Percentiles rank a stretch among this genome's conserved stretches.
Evolutionary conservation across 2,797 vertebrate species (phyloP).

Genomic region (Danio kyathit): DNA sequence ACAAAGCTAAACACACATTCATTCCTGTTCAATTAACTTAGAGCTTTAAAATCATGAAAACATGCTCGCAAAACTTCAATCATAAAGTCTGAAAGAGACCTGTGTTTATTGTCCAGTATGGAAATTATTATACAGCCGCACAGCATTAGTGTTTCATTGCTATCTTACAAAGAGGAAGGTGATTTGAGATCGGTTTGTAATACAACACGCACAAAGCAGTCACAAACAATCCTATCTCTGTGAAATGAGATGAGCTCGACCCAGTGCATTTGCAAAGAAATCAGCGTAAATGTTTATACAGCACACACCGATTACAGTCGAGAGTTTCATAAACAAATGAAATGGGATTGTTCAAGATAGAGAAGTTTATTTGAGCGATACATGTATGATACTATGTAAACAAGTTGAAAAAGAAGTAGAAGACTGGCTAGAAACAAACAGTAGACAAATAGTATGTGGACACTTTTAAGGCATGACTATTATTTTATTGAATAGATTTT

Average conservation of each 20-base stretch:
- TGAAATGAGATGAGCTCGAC: slow-evolving; percentile 33
- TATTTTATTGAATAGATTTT: background rate
- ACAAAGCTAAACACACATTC: background rate
- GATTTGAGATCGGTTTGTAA: slow-evolving; percentile 39
- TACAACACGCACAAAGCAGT: slow-evolving; percentile 23
- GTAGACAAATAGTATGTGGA: background rate
- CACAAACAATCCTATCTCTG: background rate
- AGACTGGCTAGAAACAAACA: background rate
- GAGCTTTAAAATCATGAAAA: slow-evolving; percentile 12
- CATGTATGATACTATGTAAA: slow-evolving; percentile 8
- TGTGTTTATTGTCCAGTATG: slow-evolving; percentile 34
- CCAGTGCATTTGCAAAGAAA: slow-evolving; percentile 38
- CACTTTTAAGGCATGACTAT: background rate
- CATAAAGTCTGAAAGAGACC: background rate
- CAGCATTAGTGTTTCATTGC: slow-evolving; percentile 22
- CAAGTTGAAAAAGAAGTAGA: background rate
- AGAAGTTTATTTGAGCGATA: slow-evolving; percentile 12
- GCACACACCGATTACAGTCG: background rate
- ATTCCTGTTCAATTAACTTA: background rate
- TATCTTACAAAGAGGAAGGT: slow-evolving; percentile 44
- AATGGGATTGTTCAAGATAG: background rate
- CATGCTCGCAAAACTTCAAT: background rate
- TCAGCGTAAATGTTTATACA: slow-evolving; percentile 36
- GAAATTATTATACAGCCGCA: slow-evolving; percentile 19
- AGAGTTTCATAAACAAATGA: slow-evolving; percentile 24